Evolutionary conservation across 2,113 vertebrate genomes (phyloP).

Genomic region (Nicator chloris): DNA sequence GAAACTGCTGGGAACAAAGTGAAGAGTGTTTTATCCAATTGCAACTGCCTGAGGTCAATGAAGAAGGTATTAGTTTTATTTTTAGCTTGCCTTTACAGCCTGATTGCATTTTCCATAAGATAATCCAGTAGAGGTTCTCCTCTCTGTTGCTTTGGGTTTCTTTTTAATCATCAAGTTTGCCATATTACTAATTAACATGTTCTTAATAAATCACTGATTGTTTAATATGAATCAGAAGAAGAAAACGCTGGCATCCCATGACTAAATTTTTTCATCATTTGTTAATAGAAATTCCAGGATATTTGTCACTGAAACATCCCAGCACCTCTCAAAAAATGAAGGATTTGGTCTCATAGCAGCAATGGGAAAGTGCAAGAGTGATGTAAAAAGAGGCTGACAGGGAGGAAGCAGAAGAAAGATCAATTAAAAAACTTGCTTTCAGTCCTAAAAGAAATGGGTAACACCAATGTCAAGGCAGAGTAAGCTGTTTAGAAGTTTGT

Average conservation of each 20-base stretch:
- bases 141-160: slow-evolving; percentile 13
- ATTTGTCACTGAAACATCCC: not conserved
- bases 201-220: slow-evolving; percentile 34
- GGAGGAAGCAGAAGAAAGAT: not conserved
- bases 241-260: not conserved
- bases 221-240: slow-evolving; percentile 1
- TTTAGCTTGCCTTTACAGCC: slow-evolving; percentile 50
- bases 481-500: not conserved
- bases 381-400: not conserved
- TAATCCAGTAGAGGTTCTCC: slow-evolving; percentile 51
- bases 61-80: slow-evolving; percentile 65
- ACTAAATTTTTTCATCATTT: not conserved
- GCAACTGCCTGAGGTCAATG: slow-evolving; percentile 53
- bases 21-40: slow-evolving; percentile 57
- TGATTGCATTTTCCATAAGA: slow-evolving; percentile 49
- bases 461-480: not conserved
- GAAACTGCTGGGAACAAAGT: slow-evolving; percentile 57
- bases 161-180: slow-evolving; percentile 26
- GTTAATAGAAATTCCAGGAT: not conserved
- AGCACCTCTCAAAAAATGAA: not conserved
- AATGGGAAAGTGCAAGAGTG: not conserved
- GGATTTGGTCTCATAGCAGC: not conserved
- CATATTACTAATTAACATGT: slow-evolving; percentile 22
- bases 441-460: not conserved
- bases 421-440: not conserved